Conservation (phyloP, 2,888 invertebrate species). For the Macrosiphum euphorbiae region DNA sequence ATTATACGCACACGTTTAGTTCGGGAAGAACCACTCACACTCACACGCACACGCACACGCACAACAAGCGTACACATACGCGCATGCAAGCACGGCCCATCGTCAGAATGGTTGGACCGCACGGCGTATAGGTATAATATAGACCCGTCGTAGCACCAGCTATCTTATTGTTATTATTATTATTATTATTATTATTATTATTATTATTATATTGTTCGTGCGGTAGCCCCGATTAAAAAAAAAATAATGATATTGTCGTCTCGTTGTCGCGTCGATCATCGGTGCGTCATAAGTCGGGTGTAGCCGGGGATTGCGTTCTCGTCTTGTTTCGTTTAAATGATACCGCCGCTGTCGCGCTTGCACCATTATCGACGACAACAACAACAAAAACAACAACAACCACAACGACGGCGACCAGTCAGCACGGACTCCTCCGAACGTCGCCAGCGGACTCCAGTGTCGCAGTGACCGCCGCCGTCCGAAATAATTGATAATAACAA, state of each 20-base stretch:
- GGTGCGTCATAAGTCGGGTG: slow-evolving; percentile 31
- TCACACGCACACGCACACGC: background rate
- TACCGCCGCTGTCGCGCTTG: slow-evolving; percentile 14
- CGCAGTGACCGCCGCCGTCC: background rate
- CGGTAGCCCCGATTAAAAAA: background rate
- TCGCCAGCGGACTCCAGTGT: background rate
- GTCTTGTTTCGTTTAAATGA: slow-evolving; percentile 29
- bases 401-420: background rate
- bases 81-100: slow-evolving; percentile 25
- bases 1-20: background rate
- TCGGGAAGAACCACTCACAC: slow-evolving; percentile 1
- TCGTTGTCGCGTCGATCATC: slow-evolving; percentile 29
- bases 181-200: slow-evolving; percentile 16
- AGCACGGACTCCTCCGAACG: background rate
- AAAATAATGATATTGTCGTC: slow-evolving; percentile 44
- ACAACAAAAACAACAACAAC: slow-evolving; percentile 3
- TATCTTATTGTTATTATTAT: slow-evolving; percentile 47
- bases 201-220: slow-evolving; percentile 26
- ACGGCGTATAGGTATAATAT: background rate
- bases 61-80: background rate
- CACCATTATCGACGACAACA: background rate
- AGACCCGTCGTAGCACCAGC: background rate
- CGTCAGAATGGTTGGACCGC: slow-evolving; percentile 23
- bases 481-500: background rate
- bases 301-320: background rate